Base-by-base conservation (phyloP, 2,113 vertebrate species). In the Scalopus aquaticus region DNA sequence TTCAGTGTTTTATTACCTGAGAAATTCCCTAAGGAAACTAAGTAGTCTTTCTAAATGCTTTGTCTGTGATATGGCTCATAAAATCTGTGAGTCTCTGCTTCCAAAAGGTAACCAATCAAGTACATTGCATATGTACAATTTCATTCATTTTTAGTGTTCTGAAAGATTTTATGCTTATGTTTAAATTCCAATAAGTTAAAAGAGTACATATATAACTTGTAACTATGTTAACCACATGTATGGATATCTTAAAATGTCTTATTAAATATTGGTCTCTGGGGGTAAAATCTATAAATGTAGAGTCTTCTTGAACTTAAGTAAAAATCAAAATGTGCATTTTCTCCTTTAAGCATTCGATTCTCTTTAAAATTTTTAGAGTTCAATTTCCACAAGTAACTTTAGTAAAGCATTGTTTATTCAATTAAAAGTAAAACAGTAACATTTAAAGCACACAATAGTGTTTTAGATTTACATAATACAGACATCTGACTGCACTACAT, bases 111-210 rank as follows among this genome's bases (percentile, higher is more conserved):
- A 51, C 73, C 17, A 67, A 37, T 81, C 30, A 94, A 76, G 6
- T 49, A 58, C 22, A 87, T 19, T 76, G 5, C 6, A 74, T 62
- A 37, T 17, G 24, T 6, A 46, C 0, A 56, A 72, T 67, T 82
- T n/a, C 28, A 85, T 77, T 94, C 77, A 76, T 81, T 39, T 28
- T 80, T 39, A 49, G 46, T 26, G 24, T 17, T 91, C 35, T 39
- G 11, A 76, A 76, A 15, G 32, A 85, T 3, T 19, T 78, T 24
- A 37, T 28, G 8, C 58, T 69, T 39, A 72, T 32, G 30, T 94
- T 58, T 94, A 46, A 72, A 30, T 77, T 70, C 62, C 51, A 88
- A 19, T 49, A 87, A 92, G 64, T 84, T 81, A 72, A 86, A 91
- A n/a, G 19, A 56, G 4, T 6, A 87, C 24, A 64, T 49, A 79